phyloP scores from a whole-genome alignment of 1,140 invertebrate species.

The Cyclargus thomasi region DNA sequence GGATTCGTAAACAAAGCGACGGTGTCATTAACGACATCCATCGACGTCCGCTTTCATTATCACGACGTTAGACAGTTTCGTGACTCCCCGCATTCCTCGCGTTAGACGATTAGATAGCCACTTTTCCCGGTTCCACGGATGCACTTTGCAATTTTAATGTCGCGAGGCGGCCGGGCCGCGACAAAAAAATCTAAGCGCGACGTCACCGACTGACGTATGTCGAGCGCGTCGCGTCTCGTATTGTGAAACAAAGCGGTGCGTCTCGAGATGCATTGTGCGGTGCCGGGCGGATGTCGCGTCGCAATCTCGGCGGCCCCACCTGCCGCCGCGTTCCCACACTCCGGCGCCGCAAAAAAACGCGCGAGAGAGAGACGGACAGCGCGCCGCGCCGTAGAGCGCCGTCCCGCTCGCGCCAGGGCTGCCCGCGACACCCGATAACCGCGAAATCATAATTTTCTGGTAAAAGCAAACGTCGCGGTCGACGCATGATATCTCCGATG shows the following conservation, averaged over 20 bases:
- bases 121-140: slow-evolving; percentile 33
- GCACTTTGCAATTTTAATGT: slow-evolving; percentile 36
- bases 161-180: slow-evolving; percentile 25
- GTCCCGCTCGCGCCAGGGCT: slow-evolving; percentile 44
- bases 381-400: slow-evolving; percentile 37
- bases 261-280: slow-evolving; percentile 70
- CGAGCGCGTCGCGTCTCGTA: slow-evolving; percentile 57
- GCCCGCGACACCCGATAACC: slow-evolving; percentile 46
- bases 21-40: slow-evolving; percentile 38
- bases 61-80: slow-evolving; percentile 21
- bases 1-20: slow-evolving; percentile 54
- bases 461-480: slow-evolving; percentile 42
- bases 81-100: slow-evolving; percentile 13
- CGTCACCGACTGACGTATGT: slow-evolving; percentile 60
- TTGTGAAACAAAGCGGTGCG: slow-evolving; percentile 67
- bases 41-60: slow-evolving; percentile 37
- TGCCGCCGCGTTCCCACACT: slow-evolving; percentile 73
- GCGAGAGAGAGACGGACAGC: slow-evolving; percentile 44
- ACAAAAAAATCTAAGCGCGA: slow-evolving; percentile 54
- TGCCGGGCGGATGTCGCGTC: slow-evolving; percentile 70
- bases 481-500: slow-evolving; percentile 33
- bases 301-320: slow-evolving; percentile 72
- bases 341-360: slow-evolving; percentile 71
- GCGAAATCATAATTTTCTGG: slow-evolving; percentile 62
- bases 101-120: slow-evolving; percentile 27